Conservation (phyloP, 2,797 vertebrate species). For the Etheostoma perlongum region DNA sequence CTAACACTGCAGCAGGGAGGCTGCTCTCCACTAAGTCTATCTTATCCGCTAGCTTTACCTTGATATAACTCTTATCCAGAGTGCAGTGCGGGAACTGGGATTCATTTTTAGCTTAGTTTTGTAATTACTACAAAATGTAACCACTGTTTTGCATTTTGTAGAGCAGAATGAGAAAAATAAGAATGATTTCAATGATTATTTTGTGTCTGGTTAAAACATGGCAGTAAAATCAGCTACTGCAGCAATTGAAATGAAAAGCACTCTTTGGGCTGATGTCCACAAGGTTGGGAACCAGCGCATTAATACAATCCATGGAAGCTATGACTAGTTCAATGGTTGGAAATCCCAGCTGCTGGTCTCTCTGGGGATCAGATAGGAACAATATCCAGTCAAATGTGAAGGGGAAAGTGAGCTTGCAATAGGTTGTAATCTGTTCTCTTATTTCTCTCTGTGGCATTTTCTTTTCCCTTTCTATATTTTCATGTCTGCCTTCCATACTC, state of each 20-base stretch:
- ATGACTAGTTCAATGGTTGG: conserved; percentile 47
- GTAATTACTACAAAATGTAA: neutral
- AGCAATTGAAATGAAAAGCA: conserved; percentile 5
- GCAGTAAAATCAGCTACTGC: neutral
- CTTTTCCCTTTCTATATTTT: neutral
- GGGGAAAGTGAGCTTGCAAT: neutral
- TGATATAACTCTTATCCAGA: too few species aligned
- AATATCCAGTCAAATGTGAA: conserved; percentile 44
- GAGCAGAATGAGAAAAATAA: neutral
- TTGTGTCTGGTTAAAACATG: conserved; percentile 6
- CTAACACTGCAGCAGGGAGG: too few species aligned
- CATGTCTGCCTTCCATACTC: too few species aligned
- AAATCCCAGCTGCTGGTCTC: conserved; percentile 36
- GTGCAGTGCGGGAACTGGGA: too few species aligned
- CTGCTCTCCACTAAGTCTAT: too few species aligned
- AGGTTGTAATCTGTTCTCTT: neutral
- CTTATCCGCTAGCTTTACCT: too few species aligned
- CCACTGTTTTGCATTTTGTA: neutral
- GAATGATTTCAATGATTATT: conserved; percentile 15
- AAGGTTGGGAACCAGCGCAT: conserved; percentile 35
- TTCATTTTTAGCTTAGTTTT: neutral
- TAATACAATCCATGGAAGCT: conserved; percentile 74
- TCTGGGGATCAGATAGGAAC: conserved; percentile 49
- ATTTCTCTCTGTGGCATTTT: conserved; percentile 2
- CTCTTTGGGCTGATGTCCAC: conserved; percentile 8